Conservation (phyloP, 2,888 invertebrate genomes). For the Cyrtodaria siliqua region DNA sequence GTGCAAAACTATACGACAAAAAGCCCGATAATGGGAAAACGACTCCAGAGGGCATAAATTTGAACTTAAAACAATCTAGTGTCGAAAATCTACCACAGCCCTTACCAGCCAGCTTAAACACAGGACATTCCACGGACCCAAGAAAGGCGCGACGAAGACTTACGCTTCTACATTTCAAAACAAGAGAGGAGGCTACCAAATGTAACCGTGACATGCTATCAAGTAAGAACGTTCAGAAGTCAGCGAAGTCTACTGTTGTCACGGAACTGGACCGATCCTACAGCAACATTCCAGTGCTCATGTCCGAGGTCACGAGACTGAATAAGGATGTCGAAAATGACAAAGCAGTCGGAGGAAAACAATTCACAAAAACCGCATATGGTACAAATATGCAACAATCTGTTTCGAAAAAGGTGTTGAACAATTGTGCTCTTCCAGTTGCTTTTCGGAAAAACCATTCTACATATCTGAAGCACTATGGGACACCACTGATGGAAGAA, state of each 20-base stretch:
- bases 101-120: too few relatives aligned
- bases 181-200: slow-evolving; percentile 57
- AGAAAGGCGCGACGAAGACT: slow-evolving; percentile 11
- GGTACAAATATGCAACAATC: slow-evolving; percentile 50
- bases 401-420: slow-evolving; percentile 57
- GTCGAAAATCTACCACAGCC: neutral
- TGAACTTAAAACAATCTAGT: slow-evolving; percentile 14
- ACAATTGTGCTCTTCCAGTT: slow-evolving; percentile 35
- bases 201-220: slow-evolving; percentile 36
- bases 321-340: slow-evolving; percentile 13
- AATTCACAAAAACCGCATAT: slow-evolving; percentile 56
- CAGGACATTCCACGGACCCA: too few relatives aligned
- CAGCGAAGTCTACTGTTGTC: slow-evolving; percentile 42
- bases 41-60: slow-evolving; percentile 10
- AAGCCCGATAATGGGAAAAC: neutral
- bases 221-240: slow-evolving; percentile 36
- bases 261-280: slow-evolving; percentile 61
- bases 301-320: slow-evolving; percentile 48
- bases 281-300: slow-evolving; percentile 55
- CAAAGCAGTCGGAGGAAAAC: slow-evolving; percentile 26
- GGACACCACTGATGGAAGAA: slow-evolving; percentile 44
- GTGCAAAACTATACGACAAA: too few relatives aligned
- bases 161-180: slow-evolving; percentile 49
- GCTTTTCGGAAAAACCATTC: slow-evolving; percentile 56
- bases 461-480: slow-evolving; percentile 58